Evolutionary conservation across 2,888 invertebrate genomes (phyloP).

Genomic region (Elaeidobius kamerunicus): DNA sequence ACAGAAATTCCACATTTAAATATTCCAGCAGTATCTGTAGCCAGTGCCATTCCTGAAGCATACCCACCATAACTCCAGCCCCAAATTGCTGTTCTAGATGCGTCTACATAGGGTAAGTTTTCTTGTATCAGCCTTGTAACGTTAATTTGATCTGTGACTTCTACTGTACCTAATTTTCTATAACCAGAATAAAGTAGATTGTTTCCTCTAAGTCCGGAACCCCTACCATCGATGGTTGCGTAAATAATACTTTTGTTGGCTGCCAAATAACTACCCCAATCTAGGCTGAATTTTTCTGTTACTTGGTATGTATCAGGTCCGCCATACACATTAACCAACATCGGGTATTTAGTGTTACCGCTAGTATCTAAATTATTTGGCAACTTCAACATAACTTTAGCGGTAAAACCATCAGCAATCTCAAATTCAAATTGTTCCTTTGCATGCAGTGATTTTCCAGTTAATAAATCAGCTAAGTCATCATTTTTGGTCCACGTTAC

Average conservation of each 20-base stretch:
- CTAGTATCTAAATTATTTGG: slow-evolving; percentile 67
- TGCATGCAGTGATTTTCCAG: slow-evolving; percentile 55
- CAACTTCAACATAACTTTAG: slow-evolving; percentile 70
- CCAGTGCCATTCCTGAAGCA: slow-evolving; percentile 83
- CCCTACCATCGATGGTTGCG: slow-evolving; percentile 87
- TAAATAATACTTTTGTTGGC: slow-evolving; percentile 82
- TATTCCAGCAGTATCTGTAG: slow-evolving; percentile 66
- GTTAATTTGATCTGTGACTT: slow-evolving; percentile 87
- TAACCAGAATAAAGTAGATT: slow-evolving; percentile 79
- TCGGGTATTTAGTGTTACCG: slow-evolving; percentile 70
- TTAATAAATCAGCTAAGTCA: slow-evolving; percentile 53
- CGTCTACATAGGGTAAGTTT: slow-evolving; percentile 70
- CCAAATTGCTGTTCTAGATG: slow-evolving; percentile 86
- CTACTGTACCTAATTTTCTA: slow-evolving; percentile 80
- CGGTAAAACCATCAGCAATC: slow-evolving; percentile 63
- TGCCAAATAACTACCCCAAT: slow-evolving; percentile 86
- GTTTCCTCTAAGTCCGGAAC: slow-evolving; percentile 84
- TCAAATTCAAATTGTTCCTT: slow-evolving; percentile 61
- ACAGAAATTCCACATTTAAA: slow-evolving; percentile 94
- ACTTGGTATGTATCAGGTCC: slow-evolving; percentile 90
- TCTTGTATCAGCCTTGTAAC: slow-evolving; percentile 73
- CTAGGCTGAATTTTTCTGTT: slow-evolving; percentile 74
- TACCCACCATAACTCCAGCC: slow-evolving; percentile 99
- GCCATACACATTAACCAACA: slow-evolving; percentile 86
- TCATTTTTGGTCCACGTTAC: slow-evolving; percentile 67